Percentiles rank a stretch among this genome's conserved stretches.
Conservation (phyloP, 2,797 vertebrate species). For the Microhierax caerulescens region DNA sequence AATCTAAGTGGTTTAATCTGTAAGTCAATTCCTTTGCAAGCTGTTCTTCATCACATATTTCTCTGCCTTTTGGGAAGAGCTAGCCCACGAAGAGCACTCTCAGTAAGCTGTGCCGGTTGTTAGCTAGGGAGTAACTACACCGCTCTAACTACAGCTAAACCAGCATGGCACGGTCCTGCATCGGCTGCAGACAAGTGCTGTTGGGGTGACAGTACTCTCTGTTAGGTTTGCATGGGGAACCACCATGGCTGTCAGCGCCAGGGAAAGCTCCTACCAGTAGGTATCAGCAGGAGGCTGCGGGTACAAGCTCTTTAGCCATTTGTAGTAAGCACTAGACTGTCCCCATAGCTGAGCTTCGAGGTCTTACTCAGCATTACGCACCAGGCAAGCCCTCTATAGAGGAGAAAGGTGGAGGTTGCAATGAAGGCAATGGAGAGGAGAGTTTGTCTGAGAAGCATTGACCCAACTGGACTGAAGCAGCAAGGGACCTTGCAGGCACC, state of each 20-base stretch:
- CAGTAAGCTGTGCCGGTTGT: not conserved
- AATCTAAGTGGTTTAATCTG: not conserved
- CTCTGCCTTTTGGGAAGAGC: not conserved
- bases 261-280: not conserved
- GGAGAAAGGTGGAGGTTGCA: not conserved
- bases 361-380: not conserved
- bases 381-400: not conserved
- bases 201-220: not conserved
- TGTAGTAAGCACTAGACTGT: not conserved
- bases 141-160: not conserved
- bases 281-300: not conserved
- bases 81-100: not conserved
- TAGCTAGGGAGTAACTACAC: not conserved
- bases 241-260: not conserved
- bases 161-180: accelerated
- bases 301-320: not conserved
- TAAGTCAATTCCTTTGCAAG: not conserved
- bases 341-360: not conserved
- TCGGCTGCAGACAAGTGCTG: not conserved
- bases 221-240: not conserved
- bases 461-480: not conserved
- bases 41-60: not conserved
- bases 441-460: not conserved
- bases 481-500: not conserved
- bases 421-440: not conserved